Evolutionary conservation across 2,888 invertebrate genomes (phyloP).

Genomic region (Flexamia atlantica): DNA sequence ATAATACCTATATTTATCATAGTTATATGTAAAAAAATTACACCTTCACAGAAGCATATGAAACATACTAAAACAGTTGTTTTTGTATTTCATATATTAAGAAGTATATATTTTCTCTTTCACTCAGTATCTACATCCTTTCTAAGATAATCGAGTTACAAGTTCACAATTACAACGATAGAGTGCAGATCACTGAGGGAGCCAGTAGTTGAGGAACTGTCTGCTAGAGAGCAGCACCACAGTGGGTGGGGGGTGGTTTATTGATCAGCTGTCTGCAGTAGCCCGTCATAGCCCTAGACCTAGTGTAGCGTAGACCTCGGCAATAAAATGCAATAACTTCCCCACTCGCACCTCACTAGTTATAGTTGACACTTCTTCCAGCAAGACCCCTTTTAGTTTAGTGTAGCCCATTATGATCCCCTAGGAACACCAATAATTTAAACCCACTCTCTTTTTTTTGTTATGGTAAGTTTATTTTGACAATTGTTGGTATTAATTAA

Average conservation of each 20-base stretch:
- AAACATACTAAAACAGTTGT: no score
- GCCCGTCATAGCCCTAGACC: background rate
- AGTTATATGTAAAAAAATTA: no score
- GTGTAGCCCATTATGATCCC: background rate
- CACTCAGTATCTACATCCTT: no score
- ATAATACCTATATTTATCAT: no score
- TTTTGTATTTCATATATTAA: no score
- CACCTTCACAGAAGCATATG: no score
- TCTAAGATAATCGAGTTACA: no score
- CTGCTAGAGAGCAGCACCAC: background rate
- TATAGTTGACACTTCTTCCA: background rate
- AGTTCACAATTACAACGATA: no score
- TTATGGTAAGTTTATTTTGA: constrained; percentile 5
- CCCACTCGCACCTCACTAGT: background rate
- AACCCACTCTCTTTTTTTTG: background rate
- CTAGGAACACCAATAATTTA: background rate
- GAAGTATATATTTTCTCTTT: no score
- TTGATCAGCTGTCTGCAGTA: constrained; percentile 13
- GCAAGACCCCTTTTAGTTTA: background rate
- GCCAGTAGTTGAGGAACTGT: background rate
- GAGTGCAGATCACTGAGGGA: background rate
- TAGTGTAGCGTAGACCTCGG: background rate
- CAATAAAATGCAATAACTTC: background rate
- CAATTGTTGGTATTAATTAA: background rate
- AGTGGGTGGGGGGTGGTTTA: constrained; percentile 14